Conservation (phyloP, 2,113 vertebrate genomes). For the Paradoxurus hermaphroditus region DNA sequence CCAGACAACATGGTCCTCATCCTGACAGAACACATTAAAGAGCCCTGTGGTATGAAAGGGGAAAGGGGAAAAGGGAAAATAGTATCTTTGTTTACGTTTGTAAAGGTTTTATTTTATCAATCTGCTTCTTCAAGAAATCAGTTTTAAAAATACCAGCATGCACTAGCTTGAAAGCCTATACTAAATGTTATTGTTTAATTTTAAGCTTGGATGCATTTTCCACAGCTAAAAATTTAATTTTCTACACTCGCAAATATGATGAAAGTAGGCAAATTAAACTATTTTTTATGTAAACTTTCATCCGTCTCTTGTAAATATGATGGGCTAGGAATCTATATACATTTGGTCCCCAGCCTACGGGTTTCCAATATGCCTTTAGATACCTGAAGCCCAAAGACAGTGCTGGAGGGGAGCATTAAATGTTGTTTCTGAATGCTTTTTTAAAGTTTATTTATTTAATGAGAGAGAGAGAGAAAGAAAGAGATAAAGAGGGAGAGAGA, state of each 20-base stretch:
- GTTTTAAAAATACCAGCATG: neutral
- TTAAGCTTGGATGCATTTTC: neutral
- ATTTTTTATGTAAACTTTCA: neutral
- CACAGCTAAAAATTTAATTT: slow-evolving; percentile 33
- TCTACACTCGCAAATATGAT: neutral
- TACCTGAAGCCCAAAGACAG: neutral
- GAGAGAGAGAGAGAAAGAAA: too few relatives aligned
- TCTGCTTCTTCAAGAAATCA: neutral
- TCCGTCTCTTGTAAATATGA: neutral
- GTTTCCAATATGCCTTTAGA: neutral
- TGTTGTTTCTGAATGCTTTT: neutral
- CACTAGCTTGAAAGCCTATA: neutral
- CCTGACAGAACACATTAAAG: neutral
- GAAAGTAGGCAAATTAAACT: neutral
- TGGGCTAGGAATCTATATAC: neutral
- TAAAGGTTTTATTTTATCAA: slow-evolving; percentile 12
- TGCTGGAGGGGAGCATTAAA: neutral
- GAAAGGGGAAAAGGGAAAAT: neutral
- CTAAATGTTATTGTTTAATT: neutral
- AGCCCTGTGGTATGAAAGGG: neutral
- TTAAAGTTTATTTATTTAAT: too few relatives aligned
- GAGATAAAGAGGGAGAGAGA: too few relatives aligned
- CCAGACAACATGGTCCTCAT: neutral
- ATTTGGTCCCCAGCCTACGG: neutral
- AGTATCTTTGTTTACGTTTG: neutral